Conservation (phyloP, 2,797 vertebrate species). For the Melanotaenia nigrans region DNA sequence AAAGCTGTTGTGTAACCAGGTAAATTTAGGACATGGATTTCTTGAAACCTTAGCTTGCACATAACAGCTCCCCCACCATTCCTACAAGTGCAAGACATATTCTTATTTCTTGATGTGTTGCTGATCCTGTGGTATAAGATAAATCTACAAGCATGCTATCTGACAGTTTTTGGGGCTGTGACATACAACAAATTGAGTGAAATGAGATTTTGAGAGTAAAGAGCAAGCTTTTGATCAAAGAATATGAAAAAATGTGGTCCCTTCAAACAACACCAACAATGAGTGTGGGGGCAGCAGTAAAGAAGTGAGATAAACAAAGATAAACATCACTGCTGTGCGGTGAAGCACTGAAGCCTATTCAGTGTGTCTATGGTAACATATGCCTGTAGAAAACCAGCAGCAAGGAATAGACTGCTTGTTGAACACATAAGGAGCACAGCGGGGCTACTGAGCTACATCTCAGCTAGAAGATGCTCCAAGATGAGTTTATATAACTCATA, state of each 20-base stretch:
- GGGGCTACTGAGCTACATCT: conserved; percentile 1
- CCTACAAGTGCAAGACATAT: not conserved
- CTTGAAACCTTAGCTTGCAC: conserved; percentile 38
- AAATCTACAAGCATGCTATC: not conserved
- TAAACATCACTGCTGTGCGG: conserved; percentile 24
- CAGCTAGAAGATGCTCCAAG: not conserved
- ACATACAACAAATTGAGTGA: conserved; percentile 4
- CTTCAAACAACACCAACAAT: conserved; percentile 20
- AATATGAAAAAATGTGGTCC: conserved; percentile 25
- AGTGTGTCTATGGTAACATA: conserved; percentile 70
- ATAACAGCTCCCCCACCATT: conserved; percentile 14
- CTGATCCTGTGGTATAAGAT: conserved; percentile 11
- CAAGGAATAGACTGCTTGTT: conserved; percentile 57
- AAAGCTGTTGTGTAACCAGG: conserved; percentile 53
- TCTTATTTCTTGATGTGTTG: conserved; percentile 7
- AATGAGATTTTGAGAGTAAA: conserved; percentile 14
- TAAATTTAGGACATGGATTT: conserved; percentile 53
- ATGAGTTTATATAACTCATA: too few relatives aligned
- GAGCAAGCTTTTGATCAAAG: conserved; percentile 4
- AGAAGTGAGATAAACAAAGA: conserved; percentile 52
- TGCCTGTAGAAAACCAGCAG: conserved; percentile 45
- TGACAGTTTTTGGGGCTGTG: conserved; percentile 31
- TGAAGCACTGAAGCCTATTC: conserved; percentile 35
- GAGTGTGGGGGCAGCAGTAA: conserved; percentile 54
- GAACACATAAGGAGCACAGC: conserved; percentile 38